Conservation (phyloP, 2,797 vertebrate species). For the Xyrichtys novacula region DNA sequence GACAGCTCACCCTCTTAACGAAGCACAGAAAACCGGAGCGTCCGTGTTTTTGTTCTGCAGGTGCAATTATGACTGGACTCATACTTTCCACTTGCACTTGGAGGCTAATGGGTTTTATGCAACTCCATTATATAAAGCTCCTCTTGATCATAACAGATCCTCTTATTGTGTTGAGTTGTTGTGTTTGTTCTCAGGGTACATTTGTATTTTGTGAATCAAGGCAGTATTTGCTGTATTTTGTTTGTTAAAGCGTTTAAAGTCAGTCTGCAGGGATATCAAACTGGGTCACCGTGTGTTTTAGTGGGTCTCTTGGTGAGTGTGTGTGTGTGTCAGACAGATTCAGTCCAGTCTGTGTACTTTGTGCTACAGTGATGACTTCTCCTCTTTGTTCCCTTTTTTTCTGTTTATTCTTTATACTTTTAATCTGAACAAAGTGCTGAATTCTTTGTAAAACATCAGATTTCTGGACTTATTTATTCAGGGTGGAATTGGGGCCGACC, state of each 20-base stretch:
- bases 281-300: not conserved
- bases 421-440: too few relatives aligned
- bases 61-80: not conserved
- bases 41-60: not conserved
- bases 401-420: not conserved
- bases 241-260: conserved; percentile 1
- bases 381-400: not conserved
- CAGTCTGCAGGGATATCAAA: conserved; percentile 3
- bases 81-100: not conserved
- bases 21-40: not conserved
- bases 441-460: too few relatives aligned
- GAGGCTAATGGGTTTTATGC: not conserved
- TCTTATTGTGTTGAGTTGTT: not conserved
- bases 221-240: not conserved
- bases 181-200: not conserved
- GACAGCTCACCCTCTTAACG: too few relatives aligned
- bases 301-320: not conserved
- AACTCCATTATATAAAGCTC: not conserved
- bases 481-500: too few relatives aligned
- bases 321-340: conserved; percentile 1
- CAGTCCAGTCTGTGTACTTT: not conserved
- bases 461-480: too few relatives aligned
- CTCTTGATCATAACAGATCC: not conserved
- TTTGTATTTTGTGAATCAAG: not conserved
- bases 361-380: not conserved